phyloP scores from a whole-genome alignment of 1,140 invertebrate genomes.

The Andricus grossulariae region DNA sequence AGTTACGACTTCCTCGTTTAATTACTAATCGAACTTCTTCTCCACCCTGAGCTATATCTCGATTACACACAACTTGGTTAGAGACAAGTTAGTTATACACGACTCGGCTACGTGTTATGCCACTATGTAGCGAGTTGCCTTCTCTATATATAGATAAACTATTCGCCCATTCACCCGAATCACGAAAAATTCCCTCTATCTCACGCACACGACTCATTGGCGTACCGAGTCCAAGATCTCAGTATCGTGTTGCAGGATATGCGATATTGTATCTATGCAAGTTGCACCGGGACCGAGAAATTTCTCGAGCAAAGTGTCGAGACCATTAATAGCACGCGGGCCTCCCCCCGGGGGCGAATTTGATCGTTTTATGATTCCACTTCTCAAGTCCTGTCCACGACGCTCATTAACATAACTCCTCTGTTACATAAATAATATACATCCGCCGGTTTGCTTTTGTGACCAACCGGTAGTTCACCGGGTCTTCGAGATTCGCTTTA shows the following conservation, averaged over 20 bases:
- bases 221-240: slow-evolving; percentile 10
- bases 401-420: slow-evolving; percentile 26
- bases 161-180: slow-evolving; percentile 73
- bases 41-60: neutral
- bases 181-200: slow-evolving; percentile 65
- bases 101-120: slow-evolving; percentile 38
- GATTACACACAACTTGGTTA: slow-evolving; percentile 49
- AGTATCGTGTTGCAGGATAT: slow-evolving; percentile 41
- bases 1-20: slow-evolving; percentile 72
- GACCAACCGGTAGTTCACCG: slow-evolving; percentile 26
- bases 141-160: slow-evolving; percentile 38
- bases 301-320: slow-evolving; percentile 19
- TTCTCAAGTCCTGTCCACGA: slow-evolving; percentile 12
- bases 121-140: slow-evolving; percentile 36
- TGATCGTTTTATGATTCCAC: slow-evolving; percentile 24
- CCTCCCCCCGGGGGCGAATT: slow-evolving; percentile 22
- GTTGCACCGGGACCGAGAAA: slow-evolving; percentile 13
- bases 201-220: slow-evolving; percentile 35
- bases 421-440: slow-evolving; percentile 24
- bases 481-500: neutral
- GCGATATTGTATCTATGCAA: slow-evolving; percentile 15
- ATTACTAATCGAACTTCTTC: slow-evolving; percentile 67
- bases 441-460: slow-evolving; percentile 23
- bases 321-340: slow-evolving; percentile 21
- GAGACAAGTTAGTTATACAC: slow-evolving; percentile 48